Percentiles rank a stretch among this genome's conserved stretches.
These are phyloP conservation scores for Aphaenogaster floridana DNA, from an alignment of 1,140 invertebrate species.

Conservation along the genomic window DNA sequence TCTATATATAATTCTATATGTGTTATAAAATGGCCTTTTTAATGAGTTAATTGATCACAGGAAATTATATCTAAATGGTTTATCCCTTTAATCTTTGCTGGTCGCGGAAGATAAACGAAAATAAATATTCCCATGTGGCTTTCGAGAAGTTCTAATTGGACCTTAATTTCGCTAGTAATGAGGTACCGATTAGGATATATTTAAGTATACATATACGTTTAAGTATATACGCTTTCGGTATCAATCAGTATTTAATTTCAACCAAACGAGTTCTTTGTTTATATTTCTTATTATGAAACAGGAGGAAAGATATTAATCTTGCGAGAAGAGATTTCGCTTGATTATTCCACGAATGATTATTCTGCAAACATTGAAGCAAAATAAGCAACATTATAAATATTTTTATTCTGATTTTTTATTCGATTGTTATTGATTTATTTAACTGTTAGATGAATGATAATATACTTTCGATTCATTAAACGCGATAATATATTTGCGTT, in stretches of 20 bases:
- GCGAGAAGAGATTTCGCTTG: not conserved
- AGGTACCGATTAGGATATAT: not conserved
- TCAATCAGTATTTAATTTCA: not conserved
- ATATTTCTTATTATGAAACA: not conserved
- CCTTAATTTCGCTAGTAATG: conserved; percentile 19
- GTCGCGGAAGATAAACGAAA: not conserved
- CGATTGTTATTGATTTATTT: not conserved
- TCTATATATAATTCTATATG: not conserved
- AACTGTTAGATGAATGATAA: not conserved
- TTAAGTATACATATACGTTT: not conserved
- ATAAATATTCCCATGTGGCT: not conserved
- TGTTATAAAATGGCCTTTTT: not conserved
- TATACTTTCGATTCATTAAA: not conserved
- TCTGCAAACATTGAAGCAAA: not conserved
- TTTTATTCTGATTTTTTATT: not conserved
- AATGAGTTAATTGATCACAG: not conserved
- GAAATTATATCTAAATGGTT: conserved; percentile 23
- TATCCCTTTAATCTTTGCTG: not conserved
- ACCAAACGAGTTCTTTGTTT: not conserved
- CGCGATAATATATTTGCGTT: not conserved
- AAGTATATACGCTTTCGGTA: not conserved
- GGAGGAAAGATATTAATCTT: not conserved
- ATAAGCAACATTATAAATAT: not conserved
- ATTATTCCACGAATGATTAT: not conserved
- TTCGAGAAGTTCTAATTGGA: not conserved